These are phyloP conservation scores for Balearica regulorum DNA, from an alignment of 2,797 vertebrate genomes.

Conservation along the genomic window DNA sequence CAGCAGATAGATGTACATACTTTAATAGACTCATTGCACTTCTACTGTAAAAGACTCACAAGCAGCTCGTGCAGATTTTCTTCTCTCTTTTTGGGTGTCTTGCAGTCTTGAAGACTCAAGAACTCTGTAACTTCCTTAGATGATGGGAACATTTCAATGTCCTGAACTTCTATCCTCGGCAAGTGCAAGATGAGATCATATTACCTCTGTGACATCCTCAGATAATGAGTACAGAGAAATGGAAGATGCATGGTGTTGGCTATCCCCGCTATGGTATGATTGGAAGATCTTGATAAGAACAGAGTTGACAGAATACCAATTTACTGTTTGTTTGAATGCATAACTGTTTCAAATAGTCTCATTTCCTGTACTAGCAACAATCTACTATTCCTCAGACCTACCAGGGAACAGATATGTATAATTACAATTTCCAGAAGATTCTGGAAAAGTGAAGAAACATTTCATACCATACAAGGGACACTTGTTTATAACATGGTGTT, in stretches of 20 bases:
- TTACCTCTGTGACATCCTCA: not conserved
- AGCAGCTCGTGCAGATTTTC: not conserved
- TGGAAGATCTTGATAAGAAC: not conserved
- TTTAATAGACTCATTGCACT: not conserved
- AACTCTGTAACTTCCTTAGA: not conserved
- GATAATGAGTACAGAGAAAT: not conserved
- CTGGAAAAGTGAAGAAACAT: not conserved
- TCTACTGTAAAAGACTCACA: not conserved
- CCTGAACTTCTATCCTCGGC: not conserved
- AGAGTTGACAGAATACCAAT: not conserved
- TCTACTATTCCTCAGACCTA: not conserved
- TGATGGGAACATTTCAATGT: not conserved
- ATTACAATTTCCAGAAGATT: not conserved
- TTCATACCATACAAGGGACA: not conserved
- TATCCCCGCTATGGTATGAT: accelerated
- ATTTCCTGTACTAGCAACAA: not conserved
- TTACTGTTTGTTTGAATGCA: not conserved
- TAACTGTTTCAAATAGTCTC: not conserved
- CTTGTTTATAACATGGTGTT: not conserved
- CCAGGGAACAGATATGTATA: not conserved
- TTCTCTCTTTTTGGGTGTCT: not conserved
- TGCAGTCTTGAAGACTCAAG: not conserved
- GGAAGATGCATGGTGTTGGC: not conserved
- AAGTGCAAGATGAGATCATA: not conserved
- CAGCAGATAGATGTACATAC: not conserved